Evolutionary conservation across 1,140 invertebrate species (phyloP), one percentile per base, ranked within the genome.

Genomic region (Cylas formicarius): DNA sequence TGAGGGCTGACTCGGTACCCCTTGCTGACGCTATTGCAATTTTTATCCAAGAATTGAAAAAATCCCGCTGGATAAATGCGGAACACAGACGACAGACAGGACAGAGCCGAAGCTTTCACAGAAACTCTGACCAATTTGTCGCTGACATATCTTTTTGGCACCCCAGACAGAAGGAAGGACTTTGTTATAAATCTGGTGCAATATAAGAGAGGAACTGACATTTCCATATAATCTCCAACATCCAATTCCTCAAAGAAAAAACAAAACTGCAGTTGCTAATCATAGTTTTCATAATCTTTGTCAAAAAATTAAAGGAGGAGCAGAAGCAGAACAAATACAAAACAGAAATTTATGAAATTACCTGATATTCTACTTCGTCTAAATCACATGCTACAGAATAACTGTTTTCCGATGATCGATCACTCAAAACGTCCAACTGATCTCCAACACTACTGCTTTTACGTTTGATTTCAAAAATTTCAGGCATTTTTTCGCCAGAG

Each of bases 31-130:
- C 44, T 13, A 6, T 37, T 16, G 40, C 36, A 53, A 48, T 72
- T 70, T 42, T 72, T 75, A 48, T 76, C 75, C 20, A 87, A 60
- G 49, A 74, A 73, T 24, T 77, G 51, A 1, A 78, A 72, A 26
- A 88, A 76, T n/a, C 80, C 63, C 38, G 76, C 68, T 1, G 90
- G 86, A 56, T 80, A 78, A 20, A 90, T 55, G 19, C 71, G 71
- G 18, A 90, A 62, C 20, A 85, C 74, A 29, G 76, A 74, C 2
- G 77, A 74, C 2, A 93, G 56, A 63, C 85, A 90, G 21, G 74
- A 78, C 3, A 92, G 58, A 1, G 87, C 84, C 21, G 90, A 73
- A 1, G 84, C 79, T 69, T 92, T 91, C 0, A 90, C 78, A 45
- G 87, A 91, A 10, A 93, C 85, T 21, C 89, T 71, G 7, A 88